Evolutionary conservation across 2,113 vertebrate genomes (phyloP).

Genomic region (Sitta europaea): DNA sequence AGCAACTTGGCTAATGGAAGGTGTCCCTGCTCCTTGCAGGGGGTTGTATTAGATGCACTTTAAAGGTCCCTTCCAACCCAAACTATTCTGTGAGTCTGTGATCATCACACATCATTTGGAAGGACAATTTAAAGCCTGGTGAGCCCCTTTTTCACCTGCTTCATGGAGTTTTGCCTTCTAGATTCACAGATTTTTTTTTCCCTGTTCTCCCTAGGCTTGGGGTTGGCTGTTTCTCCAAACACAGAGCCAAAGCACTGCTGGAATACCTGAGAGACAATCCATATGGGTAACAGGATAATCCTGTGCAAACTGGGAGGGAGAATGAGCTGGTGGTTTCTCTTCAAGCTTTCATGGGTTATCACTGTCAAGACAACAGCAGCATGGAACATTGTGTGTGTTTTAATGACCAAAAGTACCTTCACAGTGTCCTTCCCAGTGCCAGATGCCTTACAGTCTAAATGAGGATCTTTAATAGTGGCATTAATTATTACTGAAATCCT

Average conservation of each 20-base stretch:
- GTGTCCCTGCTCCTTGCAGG: not conserved
- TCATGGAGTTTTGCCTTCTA: not conserved
- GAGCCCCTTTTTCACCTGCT: not conserved
- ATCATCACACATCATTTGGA: not conserved
- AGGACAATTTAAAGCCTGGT: not conserved
- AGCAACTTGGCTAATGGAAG: not conserved
- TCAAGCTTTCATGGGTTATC: not conserved
- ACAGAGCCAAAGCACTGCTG: not conserved
- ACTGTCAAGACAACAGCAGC: not conserved
- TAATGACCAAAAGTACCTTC: not conserved
- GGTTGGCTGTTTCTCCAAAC: not conserved
- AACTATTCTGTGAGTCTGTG: not conserved
- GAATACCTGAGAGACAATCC: not conserved
- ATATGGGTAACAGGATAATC: not conserved
- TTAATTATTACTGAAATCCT: slow-evolving; percentile 4
- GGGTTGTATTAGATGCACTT: not conserved
- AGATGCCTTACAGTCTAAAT: not conserved
- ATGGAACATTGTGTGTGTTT: not conserved
- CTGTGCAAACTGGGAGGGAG: not conserved
- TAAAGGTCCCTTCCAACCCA: not conserved
- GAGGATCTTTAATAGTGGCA: not conserved
- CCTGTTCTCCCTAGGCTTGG: not conserved
- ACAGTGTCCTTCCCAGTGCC: not conserved
- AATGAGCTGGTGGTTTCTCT: not conserved
- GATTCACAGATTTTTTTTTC: not conserved